Base-by-base conservation (phyloP, 2,888 invertebrate species). In the Gibbula magus region DNA sequence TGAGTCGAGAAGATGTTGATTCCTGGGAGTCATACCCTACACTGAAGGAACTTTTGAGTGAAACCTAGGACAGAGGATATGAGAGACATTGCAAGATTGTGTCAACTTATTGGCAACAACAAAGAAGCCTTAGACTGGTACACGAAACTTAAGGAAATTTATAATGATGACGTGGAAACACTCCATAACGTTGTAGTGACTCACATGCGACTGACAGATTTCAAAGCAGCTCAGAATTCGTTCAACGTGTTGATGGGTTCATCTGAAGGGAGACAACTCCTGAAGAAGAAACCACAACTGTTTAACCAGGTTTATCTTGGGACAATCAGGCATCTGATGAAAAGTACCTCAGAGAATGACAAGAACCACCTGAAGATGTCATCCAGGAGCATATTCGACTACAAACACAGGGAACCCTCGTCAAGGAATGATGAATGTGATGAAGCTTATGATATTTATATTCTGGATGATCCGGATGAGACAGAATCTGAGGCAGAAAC, bases 271-370 rank as follows among this genome's bases (percentile, higher is more conserved):
- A 16, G 39, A 70, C 70, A 70, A n/a, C 29, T 70, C 32, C 20
- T 35, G 16, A n/a, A 70, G 18, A 20, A 39, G 8, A n/a, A 70
- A 20, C 32, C 29, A 18, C 5, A 35, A 18, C 10, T 70, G 20
- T 32, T 70, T 39, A 35, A 39, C 70, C 70, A 70, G 35, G 70
- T 70, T 13, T 70, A 70, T 39, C 70, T 70, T 39, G 70, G 39
- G 70, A 39, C 10, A 35, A 35, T 35, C 35, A 70, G 35, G 35
- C n/a, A 70, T 32, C 70, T 70, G 10, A 20, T 70, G 18, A 35
- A 16, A 1, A 20, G 35, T 16, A 16, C 70, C 18, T 35, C 32
- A 20, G 32, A 32, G 16, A 16, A 20, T 2, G 20, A n/a, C n/a
- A n/a, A 3, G 35, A n/a, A 39, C 35, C 16, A 18, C n/a, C 29